A percentile compares a stretch with the other conserved stretches of the same genome.
These are phyloP conservation scores for Notolabrus celidotus DNA, from an alignment of 2,797 vertebrate genomes.

Conservation along the genomic window DNA sequence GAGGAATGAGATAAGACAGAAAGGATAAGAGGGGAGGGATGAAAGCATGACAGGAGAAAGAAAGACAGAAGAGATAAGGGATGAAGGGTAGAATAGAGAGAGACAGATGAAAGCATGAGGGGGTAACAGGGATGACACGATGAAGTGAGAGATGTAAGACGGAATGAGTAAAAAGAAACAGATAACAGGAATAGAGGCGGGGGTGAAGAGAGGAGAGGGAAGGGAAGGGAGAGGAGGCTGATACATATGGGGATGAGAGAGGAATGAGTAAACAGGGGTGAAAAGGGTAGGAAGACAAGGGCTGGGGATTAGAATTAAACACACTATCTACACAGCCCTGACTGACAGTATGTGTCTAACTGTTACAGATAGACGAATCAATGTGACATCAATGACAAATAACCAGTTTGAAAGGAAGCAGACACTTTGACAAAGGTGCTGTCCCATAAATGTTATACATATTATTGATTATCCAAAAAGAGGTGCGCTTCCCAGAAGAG, in stretches of 20 bases:
- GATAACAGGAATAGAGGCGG: slow-evolving; percentile 25
- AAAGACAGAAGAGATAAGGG: slow-evolving; percentile 59
- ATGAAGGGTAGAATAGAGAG: slow-evolving; percentile 59
- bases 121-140: slow-evolving; percentile 56
- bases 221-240: slow-evolving; percentile 9
- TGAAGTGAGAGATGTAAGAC: slow-evolving; percentile 46
- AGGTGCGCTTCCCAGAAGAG: no score
- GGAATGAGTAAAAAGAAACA: slow-evolving; percentile 39
- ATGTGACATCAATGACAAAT: slow-evolving; percentile 7
- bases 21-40: slow-evolving; percentile 62
- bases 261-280: slow-evolving; percentile 26
- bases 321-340: slow-evolving; percentile 1
- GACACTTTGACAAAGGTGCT: neutral
- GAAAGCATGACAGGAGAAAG: slow-evolving; percentile 62
- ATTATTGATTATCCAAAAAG: no score
- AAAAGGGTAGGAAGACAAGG: slow-evolving; percentile 18
- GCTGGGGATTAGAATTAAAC: slow-evolving; percentile 17
- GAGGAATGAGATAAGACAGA: slow-evolving; percentile 63
- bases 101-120: slow-evolving; percentile 64
- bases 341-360: neutral
- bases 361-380: slow-evolving; percentile 9
- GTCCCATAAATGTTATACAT: neutral
- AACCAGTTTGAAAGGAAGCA: slow-evolving; percentile 1
- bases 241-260: slow-evolving; percentile 27
- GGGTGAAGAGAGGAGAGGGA: slow-evolving; percentile 23